Conservation (phyloP, 2,888 invertebrate genomes). For the Drosophila pseudotakahashii region DNA sequence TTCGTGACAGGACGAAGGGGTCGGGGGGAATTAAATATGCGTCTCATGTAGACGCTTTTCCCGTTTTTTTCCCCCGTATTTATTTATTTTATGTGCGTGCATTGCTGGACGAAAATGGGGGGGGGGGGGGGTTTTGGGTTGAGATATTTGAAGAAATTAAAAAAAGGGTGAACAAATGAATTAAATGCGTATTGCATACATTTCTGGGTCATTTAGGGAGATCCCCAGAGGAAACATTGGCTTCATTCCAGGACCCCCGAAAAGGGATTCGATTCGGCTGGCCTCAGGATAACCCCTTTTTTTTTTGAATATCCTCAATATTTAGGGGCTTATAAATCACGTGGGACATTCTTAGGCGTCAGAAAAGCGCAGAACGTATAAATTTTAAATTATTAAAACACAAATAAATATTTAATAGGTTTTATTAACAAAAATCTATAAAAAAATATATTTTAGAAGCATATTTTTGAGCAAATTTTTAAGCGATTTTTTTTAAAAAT, state of each 20-base stretch:
- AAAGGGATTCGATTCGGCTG: slow-evolving; percentile 24
- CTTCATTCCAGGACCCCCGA: slow-evolving; percentile 1
- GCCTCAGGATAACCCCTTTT: background rate
- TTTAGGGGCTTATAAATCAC: slow-evolving; percentile 19
- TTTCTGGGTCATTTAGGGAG: slow-evolving; percentile 55
- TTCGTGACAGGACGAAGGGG: slow-evolving; percentile 51
- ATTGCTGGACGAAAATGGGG: slow-evolving; percentile 39
- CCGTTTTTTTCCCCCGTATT: slow-evolving; percentile 45
- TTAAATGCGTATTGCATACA: slow-evolving; percentile 56
- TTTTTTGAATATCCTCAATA: background rate
- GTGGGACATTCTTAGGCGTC: background rate
- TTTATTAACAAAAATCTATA: too few species aligned
- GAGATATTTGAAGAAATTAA: slow-evolving; percentile 62
- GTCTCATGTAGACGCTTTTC: slow-evolving; percentile 68
- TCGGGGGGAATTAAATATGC: slow-evolving; percentile 71
- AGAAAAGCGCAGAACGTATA: too few species aligned
- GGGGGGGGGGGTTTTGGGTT: background rate
- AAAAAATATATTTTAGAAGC: too few species aligned
- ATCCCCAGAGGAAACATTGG: slow-evolving; percentile 29
- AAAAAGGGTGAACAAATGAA: slow-evolving; percentile 48
- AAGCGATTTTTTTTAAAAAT: too few species aligned
- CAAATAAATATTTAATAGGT: too few species aligned
- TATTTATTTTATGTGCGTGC: slow-evolving; percentile 77
- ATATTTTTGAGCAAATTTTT: too few species aligned
- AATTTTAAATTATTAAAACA: too few species aligned